phyloP scores from a whole-genome alignment of 2,113 vertebrate species.

The Hippoglossus stenolepis region DNA sequence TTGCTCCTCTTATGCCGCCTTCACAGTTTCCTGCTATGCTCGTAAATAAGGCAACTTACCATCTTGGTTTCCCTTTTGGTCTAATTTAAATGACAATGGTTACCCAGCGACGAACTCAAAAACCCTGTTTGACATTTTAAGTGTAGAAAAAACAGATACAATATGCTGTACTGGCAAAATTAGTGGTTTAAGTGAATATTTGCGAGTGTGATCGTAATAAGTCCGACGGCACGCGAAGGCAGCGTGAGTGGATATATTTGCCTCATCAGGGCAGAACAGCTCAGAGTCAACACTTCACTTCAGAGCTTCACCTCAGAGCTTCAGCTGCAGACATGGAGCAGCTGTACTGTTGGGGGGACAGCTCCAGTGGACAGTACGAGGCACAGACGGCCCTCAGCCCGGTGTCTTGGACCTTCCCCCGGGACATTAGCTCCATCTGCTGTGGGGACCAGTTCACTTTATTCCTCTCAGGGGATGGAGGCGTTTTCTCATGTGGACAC shows the following conservation, averaged over 20 bases:
- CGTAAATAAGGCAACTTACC: neutral
- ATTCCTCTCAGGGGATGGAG: conserved; percentile 63
- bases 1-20: conserved; percentile 10
- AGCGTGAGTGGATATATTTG: neutral
- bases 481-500: conserved; percentile 69
- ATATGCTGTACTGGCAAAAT: neutral
- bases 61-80: fast-evolving
- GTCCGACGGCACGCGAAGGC: conserved; percentile 25
- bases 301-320: neutral
- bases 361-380: conserved; percentile 67
- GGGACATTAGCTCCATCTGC: conserved; percentile 45
- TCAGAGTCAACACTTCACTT: no score
- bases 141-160: no score
- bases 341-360: conserved; percentile 72
- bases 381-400: conserved; percentile 20
- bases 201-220: fast-evolving
- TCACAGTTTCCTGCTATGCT: fast-evolving
- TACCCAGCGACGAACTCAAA: neutral
- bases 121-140: no score
- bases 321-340: conserved; percentile 39
- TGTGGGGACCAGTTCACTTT: conserved; percentile 75
- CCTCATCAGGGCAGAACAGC: no score
- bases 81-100: neutral
- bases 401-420: conserved; percentile 39
- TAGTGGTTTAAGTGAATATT: neutral